Percentiles rank a stretch among this genome's conserved stretches.
phyloP scores from a whole-genome alignment of 2,888 invertebrate species.

The Ectemnius lituratus region DNA sequence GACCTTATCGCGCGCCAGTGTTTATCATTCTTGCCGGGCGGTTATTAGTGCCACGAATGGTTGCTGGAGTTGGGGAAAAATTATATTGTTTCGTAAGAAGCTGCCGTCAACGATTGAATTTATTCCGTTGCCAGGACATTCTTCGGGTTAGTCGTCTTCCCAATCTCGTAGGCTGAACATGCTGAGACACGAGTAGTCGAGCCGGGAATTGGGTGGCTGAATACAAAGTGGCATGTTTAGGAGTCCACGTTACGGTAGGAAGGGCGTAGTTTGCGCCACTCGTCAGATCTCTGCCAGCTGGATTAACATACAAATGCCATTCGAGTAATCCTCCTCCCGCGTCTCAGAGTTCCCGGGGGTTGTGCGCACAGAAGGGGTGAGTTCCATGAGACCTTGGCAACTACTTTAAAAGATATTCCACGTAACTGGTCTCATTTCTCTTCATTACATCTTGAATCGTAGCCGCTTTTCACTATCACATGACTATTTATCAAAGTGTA shows the following conservation, averaged over 20 bases:
- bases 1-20: neutral
- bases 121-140: conserved; percentile 16
- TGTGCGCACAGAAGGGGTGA: neutral
- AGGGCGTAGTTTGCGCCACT: conserved; percentile 3
- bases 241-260: neutral
- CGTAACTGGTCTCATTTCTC: neutral
- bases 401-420: conserved; percentile 4
- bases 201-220: conserved; percentile 6
- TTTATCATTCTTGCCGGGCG: conserved; percentile 4
- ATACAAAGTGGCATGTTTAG: conserved; percentile 7
- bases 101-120: neutral
- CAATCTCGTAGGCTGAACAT: neutral
- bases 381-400: neutral
- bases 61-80: conserved; percentile 10
- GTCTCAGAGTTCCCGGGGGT: neutral
- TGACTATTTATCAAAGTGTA: too few relatives aligned
- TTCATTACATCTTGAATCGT: neutral
- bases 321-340: neutral
- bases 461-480: too few relatives aligned
- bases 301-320: conserved; percentile 7
- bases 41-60: neutral
- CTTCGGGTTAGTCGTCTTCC: conserved; percentile 16
- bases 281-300: neutral
- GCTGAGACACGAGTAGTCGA: conserved; percentile 2
- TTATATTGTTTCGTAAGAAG: conserved; percentile 17